phyloP scores from a whole-genome alignment of 2,888 invertebrate genomes.

The Gymnocheta viridis region DNA sequence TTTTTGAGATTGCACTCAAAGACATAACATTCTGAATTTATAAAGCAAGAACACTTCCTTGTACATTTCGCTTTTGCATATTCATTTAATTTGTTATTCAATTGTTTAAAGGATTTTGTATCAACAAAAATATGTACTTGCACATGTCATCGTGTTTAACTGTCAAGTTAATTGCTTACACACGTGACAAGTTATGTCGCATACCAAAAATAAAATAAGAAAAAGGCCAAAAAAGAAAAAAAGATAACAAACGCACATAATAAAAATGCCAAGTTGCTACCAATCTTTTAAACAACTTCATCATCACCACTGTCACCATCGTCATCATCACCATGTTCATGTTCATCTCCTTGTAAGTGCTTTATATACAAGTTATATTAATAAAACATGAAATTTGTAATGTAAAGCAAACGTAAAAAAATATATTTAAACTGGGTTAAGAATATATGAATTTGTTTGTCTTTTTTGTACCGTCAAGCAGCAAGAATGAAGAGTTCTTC shows the following conservation, averaged over 20 bases:
- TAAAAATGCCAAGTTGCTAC: slow-evolving; percentile 18
- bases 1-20: not conserved
- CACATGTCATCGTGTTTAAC: slow-evolving; percentile 39
- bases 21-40: not conserved
- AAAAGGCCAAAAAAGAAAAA: not conserved
- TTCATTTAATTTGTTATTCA: slow-evolving; percentile 20
- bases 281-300: slow-evolving; percentile 10
- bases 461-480: slow-evolving; percentile 7
- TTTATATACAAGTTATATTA: slow-evolving; percentile 34
- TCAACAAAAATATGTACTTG: slow-evolving; percentile 33
- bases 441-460: not conserved
- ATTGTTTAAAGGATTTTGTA: slow-evolving; percentile 18
- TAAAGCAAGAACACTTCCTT: too few relatives aligned
- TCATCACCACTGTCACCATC: slow-evolving; percentile 21
- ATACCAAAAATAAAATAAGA: not conserved
- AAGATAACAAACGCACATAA: too few relatives aligned
- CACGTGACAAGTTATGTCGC: slow-evolving; percentile 53
- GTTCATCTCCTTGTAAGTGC: not conserved
- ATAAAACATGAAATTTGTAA: slow-evolving; percentile 40
- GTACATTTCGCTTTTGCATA: not conserved
- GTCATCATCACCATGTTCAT: not conserved
- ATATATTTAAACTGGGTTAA: slow-evolving; percentile 46
- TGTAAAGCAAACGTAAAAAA: slow-evolving; percentile 1
- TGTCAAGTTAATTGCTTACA: slow-evolving; percentile 63
- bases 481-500: slow-evolving; percentile 21